Conservation (phyloP, 2,888 invertebrate genomes). For the Acheta domesticus region DNA sequence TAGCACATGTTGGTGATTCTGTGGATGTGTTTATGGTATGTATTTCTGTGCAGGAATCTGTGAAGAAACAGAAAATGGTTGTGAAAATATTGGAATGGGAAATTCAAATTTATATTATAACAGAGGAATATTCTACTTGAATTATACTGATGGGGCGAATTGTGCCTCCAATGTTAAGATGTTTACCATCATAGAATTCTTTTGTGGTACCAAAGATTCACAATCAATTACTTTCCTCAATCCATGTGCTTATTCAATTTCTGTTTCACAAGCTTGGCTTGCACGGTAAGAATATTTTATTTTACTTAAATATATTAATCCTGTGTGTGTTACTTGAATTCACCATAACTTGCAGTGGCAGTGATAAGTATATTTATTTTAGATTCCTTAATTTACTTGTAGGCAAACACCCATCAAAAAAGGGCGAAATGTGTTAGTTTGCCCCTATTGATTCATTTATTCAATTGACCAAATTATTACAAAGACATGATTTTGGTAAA, state of each 20-base stretch:
- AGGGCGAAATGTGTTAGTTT: background rate
- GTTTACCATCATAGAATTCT: slow-evolving; percentile 25
- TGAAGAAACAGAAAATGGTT: background rate
- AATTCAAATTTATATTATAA: slow-evolving; percentile 23
- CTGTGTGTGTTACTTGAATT: background rate
- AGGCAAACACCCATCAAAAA: too few relatives aligned
- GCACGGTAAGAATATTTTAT: background rate
- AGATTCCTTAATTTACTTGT: too few relatives aligned
- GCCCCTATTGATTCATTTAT: too few relatives aligned
- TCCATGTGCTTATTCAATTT: slow-evolving; percentile 19
- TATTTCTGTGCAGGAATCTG: slow-evolving; percentile 4
- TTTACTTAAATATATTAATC: too few relatives aligned
- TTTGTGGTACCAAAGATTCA: slow-evolving; percentile 25
- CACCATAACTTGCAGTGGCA: background rate
- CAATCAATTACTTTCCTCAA: background rate
- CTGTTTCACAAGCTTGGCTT: background rate
- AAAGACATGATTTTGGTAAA: too few relatives aligned
- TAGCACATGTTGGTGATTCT: too few relatives aligned
- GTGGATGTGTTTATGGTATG: background rate
- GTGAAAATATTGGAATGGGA: slow-evolving; percentile 38
- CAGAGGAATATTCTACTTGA: slow-evolving; percentile 22
- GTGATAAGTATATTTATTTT: too few relatives aligned
- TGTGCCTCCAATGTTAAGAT: slow-evolving; percentile 21
- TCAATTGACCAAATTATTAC: too few relatives aligned
- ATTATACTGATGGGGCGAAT: slow-evolving; percentile 26